These are phyloP conservation scores for Heliangelus exortis DNA, from an alignment of 2,797 vertebrate genomes.

Conservation along the genomic window DNA sequence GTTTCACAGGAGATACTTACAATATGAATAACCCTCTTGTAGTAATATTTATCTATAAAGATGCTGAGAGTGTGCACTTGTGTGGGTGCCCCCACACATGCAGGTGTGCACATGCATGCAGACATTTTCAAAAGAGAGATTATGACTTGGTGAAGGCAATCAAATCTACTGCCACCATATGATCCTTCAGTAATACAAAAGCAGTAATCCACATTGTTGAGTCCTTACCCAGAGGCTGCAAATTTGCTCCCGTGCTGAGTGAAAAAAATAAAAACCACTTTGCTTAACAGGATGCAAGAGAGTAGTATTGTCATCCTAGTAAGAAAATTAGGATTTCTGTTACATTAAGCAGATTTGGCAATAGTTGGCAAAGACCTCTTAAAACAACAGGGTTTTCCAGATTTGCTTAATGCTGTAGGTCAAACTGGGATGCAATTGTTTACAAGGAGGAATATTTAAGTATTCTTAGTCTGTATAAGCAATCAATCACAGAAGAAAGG, in stretches of 20 bases:
- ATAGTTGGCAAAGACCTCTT: background rate
- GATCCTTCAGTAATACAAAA: background rate
- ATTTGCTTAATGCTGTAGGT: background rate
- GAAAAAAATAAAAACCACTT: background rate
- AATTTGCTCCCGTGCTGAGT: background rate
- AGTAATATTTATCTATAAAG: background rate
- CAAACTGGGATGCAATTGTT: background rate
- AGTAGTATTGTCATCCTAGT: background rate
- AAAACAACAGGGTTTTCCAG: background rate
- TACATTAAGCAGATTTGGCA: background rate
- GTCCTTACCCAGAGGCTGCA: background rate
- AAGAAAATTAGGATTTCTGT: background rate
- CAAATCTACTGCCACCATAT: background rate
- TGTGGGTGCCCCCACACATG: background rate
- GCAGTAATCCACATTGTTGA: background rate
- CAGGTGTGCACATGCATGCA: background rate
- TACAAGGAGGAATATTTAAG: background rate
- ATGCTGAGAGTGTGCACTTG: background rate
- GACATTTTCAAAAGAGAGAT: background rate
- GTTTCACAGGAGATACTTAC: background rate
- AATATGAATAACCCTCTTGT: background rate
- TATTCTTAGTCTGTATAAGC: background rate
- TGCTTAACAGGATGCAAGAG: background rate
- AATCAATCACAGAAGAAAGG: background rate
- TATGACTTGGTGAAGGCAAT: background rate